Evolutionary conservation across 2,888 invertebrate species (phyloP).

Genomic region (Drosophila atroscutellata): DNA sequence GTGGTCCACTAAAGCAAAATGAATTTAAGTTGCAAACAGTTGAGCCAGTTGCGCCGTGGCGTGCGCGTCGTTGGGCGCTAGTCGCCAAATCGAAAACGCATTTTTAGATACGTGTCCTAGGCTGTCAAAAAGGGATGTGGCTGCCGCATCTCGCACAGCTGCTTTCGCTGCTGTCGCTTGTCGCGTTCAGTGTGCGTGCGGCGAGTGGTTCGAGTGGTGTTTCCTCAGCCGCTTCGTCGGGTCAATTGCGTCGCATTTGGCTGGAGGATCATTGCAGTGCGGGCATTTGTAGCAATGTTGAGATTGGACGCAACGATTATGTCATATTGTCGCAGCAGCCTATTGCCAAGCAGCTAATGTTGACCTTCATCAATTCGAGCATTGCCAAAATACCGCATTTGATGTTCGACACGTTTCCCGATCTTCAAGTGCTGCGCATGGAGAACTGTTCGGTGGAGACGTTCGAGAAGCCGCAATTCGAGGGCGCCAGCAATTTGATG

Average conservation of each 20-base stretch:
- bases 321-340: slow-evolving; percentile 82
- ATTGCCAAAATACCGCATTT: slow-evolving; percentile 83
- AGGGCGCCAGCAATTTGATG: slow-evolving; percentile 84
- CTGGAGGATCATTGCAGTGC: slow-evolving; percentile 83
- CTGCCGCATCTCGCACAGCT: slow-evolving; percentile 24
- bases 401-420: slow-evolving; percentile 84
- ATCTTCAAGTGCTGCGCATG: slow-evolving; percentile 82
- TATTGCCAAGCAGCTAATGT: slow-evolving; percentile 76
- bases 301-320: slow-evolving; percentile 81
- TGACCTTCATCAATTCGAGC: slow-evolving; percentile 82
- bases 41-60: slow-evolving; percentile 72
- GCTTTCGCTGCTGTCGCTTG: slow-evolving; percentile 27
- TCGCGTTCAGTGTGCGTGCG: slow-evolving; percentile 12
- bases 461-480: slow-evolving; percentile 83
- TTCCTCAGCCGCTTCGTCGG: slow-evolving; percentile 25
- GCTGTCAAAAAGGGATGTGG: slow-evolving; percentile 33
- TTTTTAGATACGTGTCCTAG: slow-evolving; percentile 1
- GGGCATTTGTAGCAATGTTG: slow-evolving; percentile 78
- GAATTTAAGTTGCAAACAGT: slow-evolving; percentile 63
- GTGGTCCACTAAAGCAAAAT: slow-evolving; percentile 39
- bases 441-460: slow-evolving; percentile 83
- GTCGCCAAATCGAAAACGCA: slow-evolving; percentile 43
- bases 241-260: slow-evolving; percentile 83
- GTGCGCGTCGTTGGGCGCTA: slow-evolving; percentile 77
- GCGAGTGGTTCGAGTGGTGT: slow-evolving; percentile 7